Conservation (phyloP, 2,888 invertebrate species). For the Subacronicta megacephala region DNA sequence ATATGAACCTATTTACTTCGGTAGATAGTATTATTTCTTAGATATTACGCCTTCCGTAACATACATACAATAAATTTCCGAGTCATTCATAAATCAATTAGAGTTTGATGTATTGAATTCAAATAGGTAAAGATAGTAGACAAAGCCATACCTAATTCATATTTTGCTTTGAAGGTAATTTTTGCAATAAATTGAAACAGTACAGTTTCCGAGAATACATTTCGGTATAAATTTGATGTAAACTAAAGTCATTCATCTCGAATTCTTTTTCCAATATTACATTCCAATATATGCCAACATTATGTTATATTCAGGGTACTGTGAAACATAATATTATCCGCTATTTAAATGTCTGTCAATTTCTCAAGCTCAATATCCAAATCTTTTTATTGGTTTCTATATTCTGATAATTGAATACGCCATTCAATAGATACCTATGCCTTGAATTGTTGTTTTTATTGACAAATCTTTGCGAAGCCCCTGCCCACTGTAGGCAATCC, state of each 20-base stretch:
- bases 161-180: too few relatives aligned
- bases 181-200: too few relatives aligned
- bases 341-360: not conserved
- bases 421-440: constrained; percentile 6
- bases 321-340: not conserved
- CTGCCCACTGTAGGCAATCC: constrained; percentile 34
- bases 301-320: not conserved
- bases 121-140: too few relatives aligned
- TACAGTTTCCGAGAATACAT: not conserved
- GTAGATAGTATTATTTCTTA: too few relatives aligned
- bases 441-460: constrained; percentile 32
- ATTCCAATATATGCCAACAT: constrained; percentile 1
- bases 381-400: constrained; percentile 3
- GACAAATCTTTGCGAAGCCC: constrained; percentile 12
- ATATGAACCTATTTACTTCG: too few relatives aligned
- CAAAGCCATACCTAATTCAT: too few relatives aligned
- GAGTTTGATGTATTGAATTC: too few relatives aligned
- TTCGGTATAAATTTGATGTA: too few relatives aligned
- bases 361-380: constrained; percentile 1
- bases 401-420: constrained; percentile 5
- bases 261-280: not conserved
- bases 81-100: too few relatives aligned
- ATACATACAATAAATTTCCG: too few relatives aligned
- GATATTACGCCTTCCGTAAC: too few relatives aligned
- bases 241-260: not conserved